Conservation (phyloP, 1,140 invertebrate species). For the Acromyrmex echinatior region DNA sequence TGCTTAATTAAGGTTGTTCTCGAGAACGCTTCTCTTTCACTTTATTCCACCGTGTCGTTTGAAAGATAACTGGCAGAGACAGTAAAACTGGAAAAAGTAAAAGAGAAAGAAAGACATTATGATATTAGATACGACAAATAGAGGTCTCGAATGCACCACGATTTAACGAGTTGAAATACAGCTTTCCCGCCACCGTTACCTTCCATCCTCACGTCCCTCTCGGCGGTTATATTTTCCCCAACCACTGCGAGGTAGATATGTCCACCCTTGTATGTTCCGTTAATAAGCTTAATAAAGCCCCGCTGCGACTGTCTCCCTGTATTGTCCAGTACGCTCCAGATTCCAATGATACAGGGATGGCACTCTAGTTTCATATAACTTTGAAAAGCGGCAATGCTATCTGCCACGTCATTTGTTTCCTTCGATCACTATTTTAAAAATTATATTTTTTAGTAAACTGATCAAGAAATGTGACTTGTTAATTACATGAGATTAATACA, state of each 20-base stretch:
- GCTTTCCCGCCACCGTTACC: slow-evolving; percentile 67
- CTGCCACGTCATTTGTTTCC: neutral
- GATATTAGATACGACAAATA: slow-evolving; percentile 61
- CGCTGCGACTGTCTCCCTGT: slow-evolving; percentile 69
- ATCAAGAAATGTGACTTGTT: neutral
- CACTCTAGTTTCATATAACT: slow-evolving; percentile 66
- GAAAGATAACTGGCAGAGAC: slow-evolving; percentile 22
- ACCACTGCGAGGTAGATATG: slow-evolving; percentile 70
- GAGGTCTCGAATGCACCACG: slow-evolving; percentile 53
- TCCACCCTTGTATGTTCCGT: slow-evolving; percentile 75
- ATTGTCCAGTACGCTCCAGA: slow-evolving; percentile 73
- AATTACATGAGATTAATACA: neutral
- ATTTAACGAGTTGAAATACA: slow-evolving; percentile 65
- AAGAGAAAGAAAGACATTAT: slow-evolving; percentile 41
- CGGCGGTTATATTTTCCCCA: slow-evolving; percentile 70
- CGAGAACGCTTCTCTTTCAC: neutral
- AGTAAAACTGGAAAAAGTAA: slow-evolving; percentile 53
- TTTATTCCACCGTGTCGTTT: slow-evolving; percentile 48
- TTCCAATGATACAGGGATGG: slow-evolving; percentile 75
- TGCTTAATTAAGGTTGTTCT: slow-evolving; percentile 30
- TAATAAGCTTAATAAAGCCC: slow-evolving; percentile 83
- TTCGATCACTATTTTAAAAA: neutral
- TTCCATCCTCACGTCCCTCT: slow-evolving; percentile 65
- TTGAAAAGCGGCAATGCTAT: slow-evolving; percentile 5
- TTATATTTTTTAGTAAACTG: neutral